Evolutionary conservation across 2,888 invertebrate genomes (phyloP).

Genomic region (Oxyteleia sp.): DNA sequence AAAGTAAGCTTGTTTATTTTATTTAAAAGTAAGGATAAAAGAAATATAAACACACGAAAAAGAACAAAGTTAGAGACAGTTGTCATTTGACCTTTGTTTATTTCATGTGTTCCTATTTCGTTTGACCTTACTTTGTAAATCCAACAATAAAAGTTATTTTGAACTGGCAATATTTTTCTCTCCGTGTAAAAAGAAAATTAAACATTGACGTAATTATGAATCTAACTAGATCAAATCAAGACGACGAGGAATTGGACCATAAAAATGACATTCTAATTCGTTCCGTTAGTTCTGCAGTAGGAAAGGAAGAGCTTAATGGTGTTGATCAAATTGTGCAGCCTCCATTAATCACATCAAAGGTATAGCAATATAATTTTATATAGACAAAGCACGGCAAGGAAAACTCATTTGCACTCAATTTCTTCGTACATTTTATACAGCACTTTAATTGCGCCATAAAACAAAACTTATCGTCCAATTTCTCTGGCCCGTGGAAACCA

Average conservation of each 20-base stretch:
- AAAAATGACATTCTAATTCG: neutral
- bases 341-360: neutral
- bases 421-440: constrained; percentile 21
- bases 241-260: too few relatives aligned
- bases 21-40: too few relatives aligned
- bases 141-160: too few relatives aligned
- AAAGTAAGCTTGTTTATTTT: constrained; percentile 15
- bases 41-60: too few relatives aligned
- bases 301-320: neutral
- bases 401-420: constrained; percentile 9
- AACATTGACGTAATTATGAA: too few relatives aligned
- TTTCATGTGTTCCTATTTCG: too few relatives aligned
- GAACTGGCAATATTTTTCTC: too few relatives aligned
- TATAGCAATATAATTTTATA: neutral
- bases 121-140: too few relatives aligned
- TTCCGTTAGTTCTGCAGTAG: neutral
- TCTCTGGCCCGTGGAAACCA: constrained; percentile 13
- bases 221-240: too few relatives aligned
- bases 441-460: constrained; percentile 27
- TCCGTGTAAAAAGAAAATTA: too few relatives aligned
- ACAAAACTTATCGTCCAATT: constrained; percentile 23
- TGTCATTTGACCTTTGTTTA: too few relatives aligned
- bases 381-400: neutral
- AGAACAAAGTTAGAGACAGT: too few relatives aligned
- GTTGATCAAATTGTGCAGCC: neutral